Conservation (phyloP, 2,888 invertebrate species). For the Synergus laeviventris region DNA sequence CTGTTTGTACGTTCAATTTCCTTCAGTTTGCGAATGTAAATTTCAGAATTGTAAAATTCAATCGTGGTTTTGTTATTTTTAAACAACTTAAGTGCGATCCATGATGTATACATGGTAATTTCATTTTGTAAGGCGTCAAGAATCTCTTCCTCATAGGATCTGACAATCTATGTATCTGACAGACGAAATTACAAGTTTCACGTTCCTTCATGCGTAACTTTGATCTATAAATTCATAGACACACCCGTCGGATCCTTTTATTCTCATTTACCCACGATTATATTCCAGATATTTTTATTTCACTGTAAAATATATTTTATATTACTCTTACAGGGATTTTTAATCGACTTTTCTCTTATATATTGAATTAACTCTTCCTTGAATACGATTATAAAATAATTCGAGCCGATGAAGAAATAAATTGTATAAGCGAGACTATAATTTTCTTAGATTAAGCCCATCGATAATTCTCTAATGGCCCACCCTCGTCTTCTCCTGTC, state of each 20-base stretch:
- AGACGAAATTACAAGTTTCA: slow-evolving; percentile 29
- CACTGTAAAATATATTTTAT: neutral
- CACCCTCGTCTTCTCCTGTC: slow-evolving; percentile 46
- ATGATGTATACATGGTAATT: slow-evolving; percentile 9
- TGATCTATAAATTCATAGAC: slow-evolving; percentile 27
- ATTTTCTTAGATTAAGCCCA: slow-evolving; percentile 45
- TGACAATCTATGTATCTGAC: slow-evolving; percentile 34
- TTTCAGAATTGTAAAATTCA: neutral
- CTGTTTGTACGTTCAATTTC: neutral
- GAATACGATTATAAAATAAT: slow-evolving; percentile 44
- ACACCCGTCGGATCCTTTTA: slow-evolving; percentile 34
- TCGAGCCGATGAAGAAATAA: slow-evolving; percentile 43
- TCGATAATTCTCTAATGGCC: slow-evolving; percentile 46
- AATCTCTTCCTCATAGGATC: slow-evolving; percentile 26
- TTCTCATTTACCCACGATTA: slow-evolving; percentile 24
- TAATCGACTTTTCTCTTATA: slow-evolving; percentile 35
- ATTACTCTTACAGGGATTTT: neutral
- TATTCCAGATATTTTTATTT: slow-evolving; percentile 11
- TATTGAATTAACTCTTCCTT: slow-evolving; percentile 40
- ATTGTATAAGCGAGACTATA: slow-evolving; percentile 43
- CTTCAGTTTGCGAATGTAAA: neutral
- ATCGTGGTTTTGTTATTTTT: neutral
- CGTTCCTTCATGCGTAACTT: slow-evolving; percentile 30
- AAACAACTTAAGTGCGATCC: neutral
- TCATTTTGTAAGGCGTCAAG: slow-evolving; percentile 26